Percentiles rank a stretch among this genome's conserved stretches.
Evolutionary conservation across 2,888 invertebrate species (phyloP).

Genomic region (Chrysodeixis includens): DNA sequence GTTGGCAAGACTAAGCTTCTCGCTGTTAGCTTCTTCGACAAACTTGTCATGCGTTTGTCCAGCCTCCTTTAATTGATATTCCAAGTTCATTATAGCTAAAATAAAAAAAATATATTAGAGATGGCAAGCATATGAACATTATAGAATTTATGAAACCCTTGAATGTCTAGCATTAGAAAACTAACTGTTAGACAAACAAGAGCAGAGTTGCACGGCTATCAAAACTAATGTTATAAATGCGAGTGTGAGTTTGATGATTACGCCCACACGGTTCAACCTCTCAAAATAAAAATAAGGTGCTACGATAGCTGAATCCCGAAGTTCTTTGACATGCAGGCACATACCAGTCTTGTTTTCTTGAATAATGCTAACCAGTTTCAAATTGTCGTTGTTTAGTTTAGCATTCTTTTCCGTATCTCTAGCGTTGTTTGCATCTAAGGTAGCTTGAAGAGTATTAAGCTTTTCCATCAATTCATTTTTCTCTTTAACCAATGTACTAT

Average conservation of each 20-base stretch:
- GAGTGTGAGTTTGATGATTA: too few relatives aligned
- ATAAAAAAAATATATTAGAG: conserved; percentile 34
- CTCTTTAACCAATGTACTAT: conserved; percentile 44
- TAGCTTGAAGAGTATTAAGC: conserved; percentile 18
- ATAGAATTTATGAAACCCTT: too few relatives aligned
- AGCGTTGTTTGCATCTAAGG: conserved; percentile 26
- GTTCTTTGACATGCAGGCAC: too few relatives aligned
- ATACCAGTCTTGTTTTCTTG: conserved; percentile 71
- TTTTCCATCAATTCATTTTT: conserved; percentile 35
- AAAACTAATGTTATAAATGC: too few relatives aligned
- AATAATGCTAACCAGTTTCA: conserved; percentile 50
- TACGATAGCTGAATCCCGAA: too few relatives aligned
- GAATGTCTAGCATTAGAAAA: too few relatives aligned
- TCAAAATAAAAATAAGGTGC: too few relatives aligned
- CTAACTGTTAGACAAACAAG: too few relatives aligned
- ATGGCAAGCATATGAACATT: background rate
- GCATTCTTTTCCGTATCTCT: conserved; percentile 38
- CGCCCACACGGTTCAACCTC: too few relatives aligned
- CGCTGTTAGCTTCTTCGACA: conserved; percentile 59
- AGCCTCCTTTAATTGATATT: conserved; percentile 66
- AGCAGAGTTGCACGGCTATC: too few relatives aligned
- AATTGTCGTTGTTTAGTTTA: conserved; percentile 55
- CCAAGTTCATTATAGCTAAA: conserved; percentile 71
- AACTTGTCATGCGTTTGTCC: conserved; percentile 63
- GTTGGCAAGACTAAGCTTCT: conserved; percentile 65